phyloP scores from a whole-genome alignment of 2,113 vertebrate genomes.

The Arenaria interpres region DNA sequence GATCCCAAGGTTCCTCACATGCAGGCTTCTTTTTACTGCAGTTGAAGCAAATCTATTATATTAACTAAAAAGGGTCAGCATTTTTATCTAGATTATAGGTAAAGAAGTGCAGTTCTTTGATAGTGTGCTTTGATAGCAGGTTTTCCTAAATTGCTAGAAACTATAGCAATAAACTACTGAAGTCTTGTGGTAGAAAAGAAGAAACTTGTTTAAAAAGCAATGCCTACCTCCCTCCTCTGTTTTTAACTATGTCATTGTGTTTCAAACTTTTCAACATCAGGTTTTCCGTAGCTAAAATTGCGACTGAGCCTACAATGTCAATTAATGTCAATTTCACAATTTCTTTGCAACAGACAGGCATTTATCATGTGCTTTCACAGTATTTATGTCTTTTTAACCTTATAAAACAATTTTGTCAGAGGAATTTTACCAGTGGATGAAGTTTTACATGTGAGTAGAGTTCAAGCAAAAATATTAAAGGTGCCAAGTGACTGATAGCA shows the following conservation, averaged over 20 bases:
- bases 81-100: background rate
- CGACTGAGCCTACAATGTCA: background rate
- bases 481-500: background rate
- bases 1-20: background rate
- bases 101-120: background rate
- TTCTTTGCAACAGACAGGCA: background rate
- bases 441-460: background rate
- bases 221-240: background rate
- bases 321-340: background rate
- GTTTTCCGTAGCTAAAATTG: background rate
- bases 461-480: background rate
- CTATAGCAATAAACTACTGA: background rate
- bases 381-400: background rate
- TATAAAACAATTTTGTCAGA: background rate
- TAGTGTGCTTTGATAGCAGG: background rate
- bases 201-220: background rate
- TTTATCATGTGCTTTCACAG: background rate
- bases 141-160: background rate
- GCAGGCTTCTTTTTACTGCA: background rate
- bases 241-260: background rate
- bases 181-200: background rate
- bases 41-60: background rate
- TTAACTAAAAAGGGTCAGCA: background rate
- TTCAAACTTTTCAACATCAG: background rate
- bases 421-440: background rate